Base-by-base conservation (phyloP, 2,888 invertebrate genomes). In the Galerucella nymphaeae region DNA sequence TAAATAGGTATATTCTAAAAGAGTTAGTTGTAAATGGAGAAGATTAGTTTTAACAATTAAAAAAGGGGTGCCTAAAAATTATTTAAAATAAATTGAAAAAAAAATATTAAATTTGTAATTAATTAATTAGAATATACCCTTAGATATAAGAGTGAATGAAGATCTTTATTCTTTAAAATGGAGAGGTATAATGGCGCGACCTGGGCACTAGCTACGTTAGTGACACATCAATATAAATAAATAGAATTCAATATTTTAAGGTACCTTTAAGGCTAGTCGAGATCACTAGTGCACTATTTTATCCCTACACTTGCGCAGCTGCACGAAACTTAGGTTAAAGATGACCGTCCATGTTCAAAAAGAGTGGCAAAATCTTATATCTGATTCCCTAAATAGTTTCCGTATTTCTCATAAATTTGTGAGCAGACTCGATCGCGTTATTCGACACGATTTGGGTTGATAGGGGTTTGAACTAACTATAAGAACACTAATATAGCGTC, bases 231-330 rank as follows among this genome's bases (percentile, higher is more conserved):
- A 82, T 82, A 81, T 82, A 82, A 83, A 83, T 82, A 84, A 83
- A 83, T 83, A 82, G 78, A 83, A 84, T 84, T 84, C 77, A 84
- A 83, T 84, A 83, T 84, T 83, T 84, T 83, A 85, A 85, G 85
- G 84, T 85, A 86, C 85, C 84, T 76, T 86, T 86, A 86, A 86
- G 86, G 86, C 86, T 86, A 86, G 83, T 85, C 85, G 85, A 86
- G 85, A 86, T 86, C 86, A 86, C 86, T 86, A 86, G 85, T 85
- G 84, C 84, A 83, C 84, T 85, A 85, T 75, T n/a, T 82, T 78
- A 84, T 82, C 83, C 80, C 83, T 84, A 84, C 82, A 78, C 76
- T 74, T 74, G 81, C 80, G 81, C 82, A 82, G 82, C 81, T 82
- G 82, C 82, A 82, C 79, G 81, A 82, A 81, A 82, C 80, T 82